Evolutionary conservation across 1,140 invertebrate species (phyloP).

Genomic region (Scaptodrosophila lebanonensis): DNA sequence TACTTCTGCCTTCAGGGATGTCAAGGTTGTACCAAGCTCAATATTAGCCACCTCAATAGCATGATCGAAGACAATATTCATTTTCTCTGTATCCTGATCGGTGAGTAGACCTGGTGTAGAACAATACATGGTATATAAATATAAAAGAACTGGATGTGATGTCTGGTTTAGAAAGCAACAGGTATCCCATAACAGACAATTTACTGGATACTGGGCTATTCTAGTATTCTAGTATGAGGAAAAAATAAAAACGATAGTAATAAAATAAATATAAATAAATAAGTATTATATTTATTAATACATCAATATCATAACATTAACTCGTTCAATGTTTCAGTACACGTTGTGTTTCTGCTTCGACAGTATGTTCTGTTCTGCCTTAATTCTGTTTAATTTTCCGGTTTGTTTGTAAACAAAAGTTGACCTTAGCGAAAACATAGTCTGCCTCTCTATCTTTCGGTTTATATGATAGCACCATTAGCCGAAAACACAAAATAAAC

Average conservation of each 20-base stretch:
- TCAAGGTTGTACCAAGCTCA: constrained; percentile 39
- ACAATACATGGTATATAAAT: no score
- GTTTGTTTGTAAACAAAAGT: constrained; percentile 69
- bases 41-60: constrained; percentile 65
- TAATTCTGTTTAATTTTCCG: constrained; percentile 34
- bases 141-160: no score
- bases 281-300: no score
- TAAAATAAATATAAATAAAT: constrained; percentile 6
- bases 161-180: neutral
- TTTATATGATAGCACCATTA: constrained; percentile 19
- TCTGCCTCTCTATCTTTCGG: constrained; percentile 19
- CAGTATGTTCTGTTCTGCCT: no score
- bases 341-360: no score
- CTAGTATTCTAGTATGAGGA: no score
- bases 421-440: constrained; percentile 41
- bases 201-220: no score
- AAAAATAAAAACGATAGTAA: no score
- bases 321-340: neutral
- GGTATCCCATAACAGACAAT: no score
- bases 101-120: constrained; percentile 59
- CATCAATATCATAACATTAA: no score
- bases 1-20: constrained; percentile 52
- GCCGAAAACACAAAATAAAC: constrained; percentile 55
- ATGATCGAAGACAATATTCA: constrained; percentile 68
- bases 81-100: constrained; percentile 58